Base-by-base conservation (phyloP, 2,888 invertebrate species). In the Hetaerina titia region DNA sequence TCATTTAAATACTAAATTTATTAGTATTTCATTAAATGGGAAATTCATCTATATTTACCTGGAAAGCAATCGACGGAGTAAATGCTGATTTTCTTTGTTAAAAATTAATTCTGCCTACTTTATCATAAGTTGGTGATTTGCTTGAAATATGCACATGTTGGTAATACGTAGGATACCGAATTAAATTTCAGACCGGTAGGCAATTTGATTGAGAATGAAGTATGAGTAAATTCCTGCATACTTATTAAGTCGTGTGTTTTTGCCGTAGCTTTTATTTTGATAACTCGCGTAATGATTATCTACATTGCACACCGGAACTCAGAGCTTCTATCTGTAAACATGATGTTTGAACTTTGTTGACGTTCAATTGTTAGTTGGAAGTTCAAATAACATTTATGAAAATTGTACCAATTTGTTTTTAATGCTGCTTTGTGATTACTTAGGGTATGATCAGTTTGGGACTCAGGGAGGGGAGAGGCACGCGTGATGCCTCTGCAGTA, bases 301-400 rank as follows among this genome's bases (percentile, higher is more conserved):
- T 13, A 22, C 5, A 81, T 15, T 31, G 81, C 81, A 81, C 25
- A 31, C 81, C 81, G 31, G 31, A 81, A 81, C 31, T 31, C 31
- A 25, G 8, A 81, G 31, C 81, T 81, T 81, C 81, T 9, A n/a
- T 31, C 81, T 31, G 15, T 81, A 31, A 81, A 81, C 81, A 81
- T 81, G 81, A 81, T 81, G 81, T 81, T 81, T 81, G 81, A 81
- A 81, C 81, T 81, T 81, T 81, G 81, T 81, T 81, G 81, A 81
- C 81, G 81, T 81, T 81, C 31, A 81, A 81, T 81, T 81, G 81
- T 7, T 13, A 25, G 25, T 81, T 31, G 81, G 13, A 15, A 11
- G 81, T 81, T 31, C 81, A 81, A 81, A 81, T 31, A 81, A 81
- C 81, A 81, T 31, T 31, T 31, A 31, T 25, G 7, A 22, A 7